phyloP scores from a whole-genome alignment of 2,888 invertebrate species.

The Eupithecia dodoneata region DNA sequence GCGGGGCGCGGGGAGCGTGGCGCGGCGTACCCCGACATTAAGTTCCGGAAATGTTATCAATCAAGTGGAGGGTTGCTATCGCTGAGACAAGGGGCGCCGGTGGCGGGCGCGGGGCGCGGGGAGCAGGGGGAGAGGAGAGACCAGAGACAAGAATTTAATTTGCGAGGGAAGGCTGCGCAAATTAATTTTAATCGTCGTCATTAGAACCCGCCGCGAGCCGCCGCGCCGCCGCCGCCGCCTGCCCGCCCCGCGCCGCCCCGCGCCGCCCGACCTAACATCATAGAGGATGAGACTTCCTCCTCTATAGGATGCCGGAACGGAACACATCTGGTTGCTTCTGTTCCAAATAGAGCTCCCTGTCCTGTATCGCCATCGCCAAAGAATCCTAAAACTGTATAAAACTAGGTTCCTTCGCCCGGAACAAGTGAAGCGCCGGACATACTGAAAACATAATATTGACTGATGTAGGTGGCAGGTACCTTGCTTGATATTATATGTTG shows the following conservation, averaged over 20 bases:
- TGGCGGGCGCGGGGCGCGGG: conserved; percentile 38
- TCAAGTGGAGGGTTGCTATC: conserved; percentile 56
- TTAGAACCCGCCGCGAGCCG: conserved; percentile 54
- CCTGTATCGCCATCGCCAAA: too few species aligned
- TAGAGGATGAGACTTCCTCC: too few species aligned
- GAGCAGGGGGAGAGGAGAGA: conserved; percentile 20
- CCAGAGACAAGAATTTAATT: conserved; percentile 74
- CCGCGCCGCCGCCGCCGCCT: conserved; percentile 36
- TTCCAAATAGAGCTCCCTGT: too few species aligned
- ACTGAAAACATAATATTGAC: too few species aligned
- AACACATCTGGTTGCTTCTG: too few species aligned
- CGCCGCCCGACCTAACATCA: conserved; percentile 22
- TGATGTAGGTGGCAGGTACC: too few species aligned
- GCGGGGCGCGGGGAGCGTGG: neutral
- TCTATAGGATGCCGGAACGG: too few species aligned
- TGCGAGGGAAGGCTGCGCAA: conserved; percentile 65
- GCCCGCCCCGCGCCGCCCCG: conserved; percentile 22
- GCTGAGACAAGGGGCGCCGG: conserved; percentile 43
- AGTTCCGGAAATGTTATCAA: conserved; percentile 57
- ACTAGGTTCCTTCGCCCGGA: too few species aligned
- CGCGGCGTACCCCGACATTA: conserved; percentile 38
- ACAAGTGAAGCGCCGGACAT: too few species aligned
- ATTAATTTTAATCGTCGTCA: conserved; percentile 82
- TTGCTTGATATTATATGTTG: too few species aligned
- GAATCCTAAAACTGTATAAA: too few species aligned